A percentile compares a stretch with the other conserved stretches of the same genome.
phyloP scores from a whole-genome alignment of 2,797 vertebrate genomes.

The Halcyon badia region DNA sequence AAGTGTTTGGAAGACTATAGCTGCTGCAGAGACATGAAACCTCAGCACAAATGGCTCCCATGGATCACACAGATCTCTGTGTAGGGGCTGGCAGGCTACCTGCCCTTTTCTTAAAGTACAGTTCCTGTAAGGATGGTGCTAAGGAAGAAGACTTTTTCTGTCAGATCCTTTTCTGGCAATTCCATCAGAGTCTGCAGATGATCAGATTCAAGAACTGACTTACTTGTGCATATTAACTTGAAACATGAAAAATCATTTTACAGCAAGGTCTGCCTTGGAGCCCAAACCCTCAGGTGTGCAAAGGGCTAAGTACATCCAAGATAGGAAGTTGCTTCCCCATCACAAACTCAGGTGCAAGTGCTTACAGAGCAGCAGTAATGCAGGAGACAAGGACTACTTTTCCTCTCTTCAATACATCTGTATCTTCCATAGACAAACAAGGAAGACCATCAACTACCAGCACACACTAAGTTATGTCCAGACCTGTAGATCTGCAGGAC shows the following conservation, averaged over 20 bases:
- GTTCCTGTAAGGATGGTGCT: neutral
- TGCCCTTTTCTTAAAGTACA: neutral
- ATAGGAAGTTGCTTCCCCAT: neutral
- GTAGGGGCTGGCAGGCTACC: neutral
- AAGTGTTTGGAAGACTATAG: neutral
- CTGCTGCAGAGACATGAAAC: neutral
- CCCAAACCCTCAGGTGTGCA: neutral
- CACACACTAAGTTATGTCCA: neutral
- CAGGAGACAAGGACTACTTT: neutral
- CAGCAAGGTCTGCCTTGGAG: neutral
- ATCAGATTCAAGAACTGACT: neutral
- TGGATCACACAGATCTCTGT: neutral
- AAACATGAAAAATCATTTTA: neutral
- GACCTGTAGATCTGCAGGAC: neutral
- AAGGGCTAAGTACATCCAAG: neutral
- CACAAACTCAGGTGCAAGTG: neutral
- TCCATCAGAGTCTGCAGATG: neutral
- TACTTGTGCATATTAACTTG: neutral
- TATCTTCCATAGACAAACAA: neutral
- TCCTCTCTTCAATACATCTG: neutral
- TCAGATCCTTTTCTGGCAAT: neutral
- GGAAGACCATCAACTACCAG: neutral
- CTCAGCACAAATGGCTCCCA: neutral
- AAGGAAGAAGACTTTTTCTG: neutral
- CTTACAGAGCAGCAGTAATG: fast-evolving